A percentile compares a stretch with the other conserved stretches of the same genome.
Evolutionary conservation across 2,888 invertebrate species (phyloP).

Genomic region (Mycalesis mineus): DNA sequence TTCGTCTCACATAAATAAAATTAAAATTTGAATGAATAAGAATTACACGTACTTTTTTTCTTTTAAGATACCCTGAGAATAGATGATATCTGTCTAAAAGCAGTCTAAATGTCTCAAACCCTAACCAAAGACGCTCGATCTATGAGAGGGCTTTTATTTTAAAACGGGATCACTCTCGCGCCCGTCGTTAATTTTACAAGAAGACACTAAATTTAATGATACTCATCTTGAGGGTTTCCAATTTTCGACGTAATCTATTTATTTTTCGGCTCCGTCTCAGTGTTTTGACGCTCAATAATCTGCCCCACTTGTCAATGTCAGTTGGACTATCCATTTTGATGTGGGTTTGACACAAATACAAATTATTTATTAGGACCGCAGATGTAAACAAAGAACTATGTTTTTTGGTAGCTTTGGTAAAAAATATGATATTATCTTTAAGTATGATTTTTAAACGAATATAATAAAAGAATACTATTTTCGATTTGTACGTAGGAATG

Average conservation of each 20-base stretch:
- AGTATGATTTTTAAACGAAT: too few species aligned
- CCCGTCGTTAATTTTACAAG: not conserved
- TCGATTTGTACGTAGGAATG: too few species aligned
- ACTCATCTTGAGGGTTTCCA: not conserved
- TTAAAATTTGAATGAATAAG: too few species aligned
- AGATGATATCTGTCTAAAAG: too few species aligned
- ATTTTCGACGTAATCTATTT: conserved; percentile 9
- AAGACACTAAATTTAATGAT: not conserved
- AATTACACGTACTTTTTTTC: too few species aligned
- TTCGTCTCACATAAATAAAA: too few species aligned
- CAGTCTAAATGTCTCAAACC: too few species aligned
- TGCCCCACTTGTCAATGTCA: conserved; percentile 20
- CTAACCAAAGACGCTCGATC: not conserved
- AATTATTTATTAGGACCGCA: not conserved
- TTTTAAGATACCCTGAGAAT: too few species aligned
- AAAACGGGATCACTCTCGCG: not conserved
- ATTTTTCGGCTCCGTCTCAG: not conserved
- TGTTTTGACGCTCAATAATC: conserved; percentile 16
- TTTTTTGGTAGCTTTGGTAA: not conserved
- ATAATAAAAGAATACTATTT: too few species aligned
- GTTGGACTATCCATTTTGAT: conserved; percentile 13
- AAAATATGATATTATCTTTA: too few species aligned
- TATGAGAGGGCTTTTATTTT: not conserved
- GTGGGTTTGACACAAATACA: conserved; percentile 11
- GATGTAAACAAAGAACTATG: not conserved